phyloP scores from a whole-genome alignment of 2,113 vertebrate species.

The Erythrocercus mccallii region DNA sequence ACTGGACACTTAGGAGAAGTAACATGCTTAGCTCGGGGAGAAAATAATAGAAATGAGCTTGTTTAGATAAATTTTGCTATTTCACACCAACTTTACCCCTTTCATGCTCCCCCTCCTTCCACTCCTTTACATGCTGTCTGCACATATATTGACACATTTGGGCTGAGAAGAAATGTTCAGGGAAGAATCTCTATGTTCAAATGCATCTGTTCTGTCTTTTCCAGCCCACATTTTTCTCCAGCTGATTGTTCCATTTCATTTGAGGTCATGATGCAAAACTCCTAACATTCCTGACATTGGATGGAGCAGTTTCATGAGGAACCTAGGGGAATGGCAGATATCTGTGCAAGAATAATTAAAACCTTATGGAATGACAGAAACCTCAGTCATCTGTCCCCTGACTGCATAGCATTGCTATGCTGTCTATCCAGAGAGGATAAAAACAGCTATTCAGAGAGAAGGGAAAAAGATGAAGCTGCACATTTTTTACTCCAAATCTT shows the following conservation, averaged over 20 bases:
- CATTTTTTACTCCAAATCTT: not conserved
- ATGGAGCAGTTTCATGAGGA: not conserved
- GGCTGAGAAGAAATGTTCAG: not conserved
- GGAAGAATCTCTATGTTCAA: not conserved
- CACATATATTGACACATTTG: not conserved
- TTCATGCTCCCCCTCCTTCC: not conserved
- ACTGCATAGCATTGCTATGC: not conserved
- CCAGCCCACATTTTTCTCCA: not conserved
- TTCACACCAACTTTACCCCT: not conserved
- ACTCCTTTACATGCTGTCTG: not conserved
- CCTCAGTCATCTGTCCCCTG: not conserved
- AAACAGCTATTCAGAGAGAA: not conserved
- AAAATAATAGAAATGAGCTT: not conserved
- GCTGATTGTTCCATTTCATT: not conserved
- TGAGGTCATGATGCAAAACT: not conserved
- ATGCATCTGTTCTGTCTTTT: not conserved
- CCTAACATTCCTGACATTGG: not conserved
- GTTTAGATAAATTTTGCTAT: conserved; percentile 3
- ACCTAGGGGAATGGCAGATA: not conserved
- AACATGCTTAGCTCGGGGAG: not conserved
- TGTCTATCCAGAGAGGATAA: not conserved
- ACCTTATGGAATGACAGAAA: not conserved
- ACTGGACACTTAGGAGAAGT: not conserved
- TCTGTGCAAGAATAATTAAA: not conserved
- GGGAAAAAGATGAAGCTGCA: not conserved